phyloP scores from a whole-genome alignment of 37 sponge, comb jelly and placozoan genomes.

The Trichoplax adhaerens region DNA sequence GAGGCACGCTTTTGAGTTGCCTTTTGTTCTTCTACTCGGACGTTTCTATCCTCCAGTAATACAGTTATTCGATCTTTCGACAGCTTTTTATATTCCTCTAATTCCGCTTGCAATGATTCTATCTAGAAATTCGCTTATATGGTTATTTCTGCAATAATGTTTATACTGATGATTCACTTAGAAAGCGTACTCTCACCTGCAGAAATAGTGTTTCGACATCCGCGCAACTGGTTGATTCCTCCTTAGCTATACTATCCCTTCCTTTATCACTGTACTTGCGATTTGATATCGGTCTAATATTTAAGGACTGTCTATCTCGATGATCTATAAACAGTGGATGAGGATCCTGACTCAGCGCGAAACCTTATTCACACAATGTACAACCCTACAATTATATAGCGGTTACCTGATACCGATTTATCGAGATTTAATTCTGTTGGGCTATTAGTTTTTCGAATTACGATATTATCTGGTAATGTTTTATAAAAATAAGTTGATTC shows the following conservation, averaged over 20 bases:
- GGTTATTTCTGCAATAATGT: no score
- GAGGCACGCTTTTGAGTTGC: constrained; percentile 39
- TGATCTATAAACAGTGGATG: no score
- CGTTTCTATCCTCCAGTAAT: constrained; percentile 71
- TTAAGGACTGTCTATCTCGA: no score
- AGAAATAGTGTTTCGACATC: no score
- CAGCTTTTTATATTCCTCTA: constrained; percentile 68
- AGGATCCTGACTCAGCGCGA: no score
- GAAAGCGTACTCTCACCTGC: no score
- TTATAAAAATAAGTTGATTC: constrained; percentile 54
- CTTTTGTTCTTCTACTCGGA: constrained; percentile 52
- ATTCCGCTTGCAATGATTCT: constrained; percentile 73
- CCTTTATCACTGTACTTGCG: background rate
- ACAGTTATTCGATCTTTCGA: constrained; percentile 43
- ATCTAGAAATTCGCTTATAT: constrained; percentile 13
- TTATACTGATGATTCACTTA: no score
- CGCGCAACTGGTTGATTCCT: constrained; percentile 6
- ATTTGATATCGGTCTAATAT: background rate
- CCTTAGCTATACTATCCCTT: background rate
- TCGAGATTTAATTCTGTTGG: background rate
- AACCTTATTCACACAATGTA: no score
- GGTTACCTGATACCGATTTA: background rate
- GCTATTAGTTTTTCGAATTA: constrained; percentile 15
- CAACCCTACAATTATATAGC: no score
- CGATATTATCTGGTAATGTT: constrained; percentile 38